These are phyloP conservation scores for Pandemis cinnamomeana DNA, from an alignment of 2,888 invertebrate species.

Conservation along the genomic window DNA sequence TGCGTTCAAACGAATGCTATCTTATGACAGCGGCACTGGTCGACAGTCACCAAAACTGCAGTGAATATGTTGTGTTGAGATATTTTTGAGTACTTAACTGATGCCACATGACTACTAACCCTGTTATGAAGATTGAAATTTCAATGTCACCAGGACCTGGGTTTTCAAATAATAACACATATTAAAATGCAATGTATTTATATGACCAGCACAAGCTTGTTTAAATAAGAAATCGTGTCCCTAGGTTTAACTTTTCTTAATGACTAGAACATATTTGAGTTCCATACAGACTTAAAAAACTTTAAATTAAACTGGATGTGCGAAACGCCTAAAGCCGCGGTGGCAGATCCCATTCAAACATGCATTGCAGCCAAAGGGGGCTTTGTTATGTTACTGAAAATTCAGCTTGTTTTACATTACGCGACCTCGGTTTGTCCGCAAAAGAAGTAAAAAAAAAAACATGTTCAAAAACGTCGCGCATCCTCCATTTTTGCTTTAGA, in stretches of 20 bases:
- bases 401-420: background rate
- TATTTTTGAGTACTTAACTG: too few species aligned
- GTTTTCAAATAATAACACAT: slow-evolving; percentile 3
- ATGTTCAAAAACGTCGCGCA: too few species aligned
- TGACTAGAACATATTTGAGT: slow-evolving; percentile 32
- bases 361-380: background rate
- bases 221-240: slow-evolving; percentile 18
- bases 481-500: too few species aligned
- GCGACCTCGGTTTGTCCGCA: too few species aligned
- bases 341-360: background rate
- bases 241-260: slow-evolving; percentile 24
- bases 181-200: slow-evolving; percentile 29
- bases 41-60: too few species aligned
- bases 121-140: background rate
- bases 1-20: too few species aligned
- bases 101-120: background rate
- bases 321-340: background rate
- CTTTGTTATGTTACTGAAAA: background rate
- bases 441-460: too few species aligned
- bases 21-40: too few species aligned
- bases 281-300: slow-evolving; percentile 12
- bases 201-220: slow-evolving; percentile 25
- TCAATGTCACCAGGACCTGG: background rate
- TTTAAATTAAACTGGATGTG: slow-evolving; percentile 3
- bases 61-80: too few species aligned